Conservation (phyloP, 35 echinoderm and acorn worm genomes). For the Acanthaster planci region DNA sequence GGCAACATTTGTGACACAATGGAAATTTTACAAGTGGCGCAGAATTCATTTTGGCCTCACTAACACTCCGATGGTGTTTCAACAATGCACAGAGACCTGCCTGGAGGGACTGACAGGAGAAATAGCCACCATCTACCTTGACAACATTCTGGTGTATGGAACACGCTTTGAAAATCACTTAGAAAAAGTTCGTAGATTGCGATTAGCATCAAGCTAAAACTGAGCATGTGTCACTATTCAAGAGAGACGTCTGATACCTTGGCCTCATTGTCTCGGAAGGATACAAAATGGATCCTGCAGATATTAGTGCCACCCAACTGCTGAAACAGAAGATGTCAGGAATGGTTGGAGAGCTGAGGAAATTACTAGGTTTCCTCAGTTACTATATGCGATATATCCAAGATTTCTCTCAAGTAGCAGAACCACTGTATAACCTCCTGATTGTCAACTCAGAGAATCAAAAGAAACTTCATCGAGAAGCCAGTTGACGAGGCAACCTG, state of each 20-base stretch:
- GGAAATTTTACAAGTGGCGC: conserved; percentile 12
- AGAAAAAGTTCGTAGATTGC: conserved; percentile 21
- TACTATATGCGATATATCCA: no score
- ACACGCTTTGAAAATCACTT: conserved; percentile 36
- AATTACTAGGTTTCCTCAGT: no score
- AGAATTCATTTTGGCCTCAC: conserved; percentile 48
- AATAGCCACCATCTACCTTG: conserved; percentile 35
- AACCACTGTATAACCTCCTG: no score
- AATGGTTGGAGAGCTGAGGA: no score
- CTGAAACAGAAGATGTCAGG: conserved; percentile 25
- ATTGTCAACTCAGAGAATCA: no score
- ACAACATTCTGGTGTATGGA: no score
- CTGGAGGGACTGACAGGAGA: conserved; percentile 36
- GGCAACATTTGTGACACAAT: conserved; percentile 16
- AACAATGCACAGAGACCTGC: conserved; percentile 13
- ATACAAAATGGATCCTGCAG: conserved; percentile 24
- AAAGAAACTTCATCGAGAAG: no score
- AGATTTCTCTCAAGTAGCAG: no score
- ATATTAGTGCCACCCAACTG: background rate
- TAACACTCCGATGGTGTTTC: conserved; percentile 41
- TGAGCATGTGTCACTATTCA: conserved; percentile 45
- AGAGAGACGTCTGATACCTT: conserved; percentile 47
- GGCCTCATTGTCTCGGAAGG: conserved; percentile 48
- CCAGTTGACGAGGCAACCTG: no score
- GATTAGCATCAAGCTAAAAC: conserved; percentile 44